phyloP scores from a whole-genome alignment of 2,888 invertebrate genomes.

The Spodoptera picta region DNA sequence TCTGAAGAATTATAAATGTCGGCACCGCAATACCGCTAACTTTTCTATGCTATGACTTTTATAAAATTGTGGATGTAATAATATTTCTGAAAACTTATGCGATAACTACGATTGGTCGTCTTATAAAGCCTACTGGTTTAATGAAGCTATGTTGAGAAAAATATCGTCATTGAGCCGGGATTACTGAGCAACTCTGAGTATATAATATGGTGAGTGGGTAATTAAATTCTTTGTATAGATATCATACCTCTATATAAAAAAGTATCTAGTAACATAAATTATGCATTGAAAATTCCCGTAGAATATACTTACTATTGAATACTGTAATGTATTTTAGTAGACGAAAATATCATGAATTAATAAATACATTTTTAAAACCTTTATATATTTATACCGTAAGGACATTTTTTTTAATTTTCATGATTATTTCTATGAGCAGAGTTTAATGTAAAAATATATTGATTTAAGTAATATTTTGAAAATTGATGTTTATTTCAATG shows the following conservation, averaged over 20 bases:
- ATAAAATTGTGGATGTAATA: constrained; percentile 12
- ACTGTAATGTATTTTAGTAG: too few relatives aligned
- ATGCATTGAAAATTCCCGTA: not conserved
- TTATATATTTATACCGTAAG: too few relatives aligned
- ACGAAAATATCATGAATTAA: too few relatives aligned
- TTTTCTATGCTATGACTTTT: constrained; percentile 8
- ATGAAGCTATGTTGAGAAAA: constrained; percentile 26
- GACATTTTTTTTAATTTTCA: too few relatives aligned
- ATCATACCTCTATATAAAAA: too few relatives aligned
- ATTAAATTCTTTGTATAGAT: not conserved
- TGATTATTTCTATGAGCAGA: too few relatives aligned
- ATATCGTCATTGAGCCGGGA: constrained; percentile 45
- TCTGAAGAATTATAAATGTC: too few relatives aligned
- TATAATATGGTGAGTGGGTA: constrained; percentile 1
- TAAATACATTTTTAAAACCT: too few relatives aligned
- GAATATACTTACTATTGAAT: not conserved
- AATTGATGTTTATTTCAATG: too few relatives aligned
- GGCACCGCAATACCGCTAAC: not conserved
- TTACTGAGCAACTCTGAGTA: constrained; percentile 42
- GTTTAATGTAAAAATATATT: too few relatives aligned
- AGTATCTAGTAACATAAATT: not conserved
- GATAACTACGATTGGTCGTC: constrained; percentile 52
- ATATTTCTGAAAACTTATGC: constrained; percentile 17
- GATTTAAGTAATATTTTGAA: too few relatives aligned
- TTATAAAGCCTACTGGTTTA: constrained; percentile 36